Percentiles rank a stretch among this genome's conserved stretches.
Evolutionary conservation across 30 jellyfish, hydroid and myxozoan species (phyloP).

Genomic region (Mastigias papua): DNA sequence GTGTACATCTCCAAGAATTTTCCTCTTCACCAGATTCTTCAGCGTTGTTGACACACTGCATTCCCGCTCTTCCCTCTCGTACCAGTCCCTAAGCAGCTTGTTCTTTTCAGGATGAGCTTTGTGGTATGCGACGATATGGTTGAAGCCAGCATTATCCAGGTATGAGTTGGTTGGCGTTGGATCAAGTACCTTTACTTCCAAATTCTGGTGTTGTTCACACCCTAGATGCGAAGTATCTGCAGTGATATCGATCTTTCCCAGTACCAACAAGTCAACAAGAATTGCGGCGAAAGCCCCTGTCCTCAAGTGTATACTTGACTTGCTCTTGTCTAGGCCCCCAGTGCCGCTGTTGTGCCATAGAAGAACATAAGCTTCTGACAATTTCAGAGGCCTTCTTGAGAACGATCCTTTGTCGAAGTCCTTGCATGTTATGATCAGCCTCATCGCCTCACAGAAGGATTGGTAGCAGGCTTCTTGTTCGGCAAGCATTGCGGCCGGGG

Average conservation of each 20-base stretch:
- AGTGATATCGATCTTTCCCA: slow-evolving; percentile 71
- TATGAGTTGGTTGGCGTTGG: slow-evolving; percentile 68
- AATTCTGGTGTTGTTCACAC: slow-evolving; percentile 64
- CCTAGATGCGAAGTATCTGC: slow-evolving; percentile 50
- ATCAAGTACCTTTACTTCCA: slow-evolving; percentile 58
- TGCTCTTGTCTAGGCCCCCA: slow-evolving; percentile 82
- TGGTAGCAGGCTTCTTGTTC: slow-evolving; percentile 80
- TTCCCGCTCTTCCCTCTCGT: slow-evolving; percentile 73
- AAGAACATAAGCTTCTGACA: slow-evolving; percentile 81
- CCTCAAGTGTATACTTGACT: slow-evolving; percentile 77
- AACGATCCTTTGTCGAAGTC: slow-evolving; percentile 66
- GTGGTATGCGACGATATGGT: slow-evolving; percentile 67
- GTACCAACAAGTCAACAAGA: slow-evolving; percentile 77
- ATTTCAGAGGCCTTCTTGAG: slow-evolving; percentile 57
- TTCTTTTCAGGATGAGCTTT: slow-evolving; percentile 53
- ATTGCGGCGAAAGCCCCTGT: slow-evolving; percentile 94
- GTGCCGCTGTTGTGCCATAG: slow-evolving; percentile 82
- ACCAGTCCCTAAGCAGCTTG: slow-evolving; percentile 69
- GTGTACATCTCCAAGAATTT: slow-evolving; percentile 81
- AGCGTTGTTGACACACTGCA: slow-evolving; percentile 77
- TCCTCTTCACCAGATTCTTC: slow-evolving; percentile 63
- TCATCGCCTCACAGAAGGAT: slow-evolving; percentile 78
- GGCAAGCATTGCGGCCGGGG: slow-evolving; percentile 75
- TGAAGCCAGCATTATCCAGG: slow-evolving; percentile 79
- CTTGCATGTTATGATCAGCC: slow-evolving; percentile 68